Evolutionary conservation across 2,797 vertebrate genomes (phyloP).

Genomic region (Poecilia picta): DNA sequence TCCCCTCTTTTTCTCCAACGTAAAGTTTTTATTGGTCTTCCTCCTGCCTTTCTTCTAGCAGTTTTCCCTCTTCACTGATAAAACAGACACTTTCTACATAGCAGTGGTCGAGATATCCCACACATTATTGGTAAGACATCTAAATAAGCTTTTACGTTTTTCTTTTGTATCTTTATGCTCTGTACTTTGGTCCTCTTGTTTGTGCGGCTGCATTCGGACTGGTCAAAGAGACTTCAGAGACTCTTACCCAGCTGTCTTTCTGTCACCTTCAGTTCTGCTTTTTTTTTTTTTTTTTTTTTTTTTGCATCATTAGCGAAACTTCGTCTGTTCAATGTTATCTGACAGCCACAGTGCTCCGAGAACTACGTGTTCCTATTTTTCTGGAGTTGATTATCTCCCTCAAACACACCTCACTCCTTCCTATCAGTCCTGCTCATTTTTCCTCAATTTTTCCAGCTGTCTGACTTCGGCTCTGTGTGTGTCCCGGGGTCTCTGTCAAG

Average conservation of each 20-base stretch:
- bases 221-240: constrained; percentile 1
- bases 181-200: background rate
- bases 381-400: constrained; percentile 34
- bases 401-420: constrained; percentile 45
- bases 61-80: constrained; percentile 4
- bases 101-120: background rate
- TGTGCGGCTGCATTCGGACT: background rate
- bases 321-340: constrained; percentile 15
- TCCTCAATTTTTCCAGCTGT: constrained; percentile 52
- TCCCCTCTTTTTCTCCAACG: constrained; percentile 14
- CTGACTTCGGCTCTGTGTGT: constrained; percentile 24
- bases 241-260: constrained; percentile 12
- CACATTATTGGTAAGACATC: constrained; percentile 4
- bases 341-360: constrained; percentile 16
- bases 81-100: constrained; percentile 10
- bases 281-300: background rate
- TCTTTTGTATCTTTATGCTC: constrained; percentile 9
- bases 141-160: background rate
- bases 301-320: constrained; percentile 32
- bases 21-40: constrained; percentile 26
- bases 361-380: constrained; percentile 22
- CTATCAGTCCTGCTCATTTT: constrained; percentile 32
- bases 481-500: constrained; percentile 51
- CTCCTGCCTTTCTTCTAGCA: constrained; percentile 23
- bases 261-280: constrained; percentile 7